Evolutionary conservation across 2,888 invertebrate genomes (phyloP).

Genomic region (Eilema sororculum): DNA sequence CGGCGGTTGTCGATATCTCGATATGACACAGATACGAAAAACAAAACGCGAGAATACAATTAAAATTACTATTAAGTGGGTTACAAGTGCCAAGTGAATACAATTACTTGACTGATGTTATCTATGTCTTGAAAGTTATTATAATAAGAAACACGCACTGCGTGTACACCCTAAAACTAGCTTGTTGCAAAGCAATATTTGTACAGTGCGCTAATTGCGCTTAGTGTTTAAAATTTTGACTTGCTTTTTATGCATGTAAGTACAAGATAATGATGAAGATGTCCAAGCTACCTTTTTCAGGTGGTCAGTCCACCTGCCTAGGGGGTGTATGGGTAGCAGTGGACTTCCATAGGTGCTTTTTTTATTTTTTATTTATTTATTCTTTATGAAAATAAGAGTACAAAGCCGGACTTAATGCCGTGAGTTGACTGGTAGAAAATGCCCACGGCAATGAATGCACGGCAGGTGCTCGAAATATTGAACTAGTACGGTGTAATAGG

Average conservation of each 20-base stretch:
- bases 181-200: background rate
- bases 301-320: too few relatives aligned
- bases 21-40: constrained; percentile 24
- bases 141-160: background rate
- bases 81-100: constrained; percentile 18
- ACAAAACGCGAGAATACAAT: constrained; percentile 23
- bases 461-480: too few relatives aligned
- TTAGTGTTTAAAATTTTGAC: background rate
- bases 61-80: constrained; percentile 27
- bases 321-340: too few relatives aligned
- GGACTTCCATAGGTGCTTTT: too few relatives aligned
- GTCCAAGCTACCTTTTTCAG: too few relatives aligned
- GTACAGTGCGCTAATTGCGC: background rate
- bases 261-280: too few relatives aligned
- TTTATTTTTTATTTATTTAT: too few relatives aligned
- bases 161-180: background rate
- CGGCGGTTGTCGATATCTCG: constrained; percentile 17
- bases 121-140: constrained; percentile 4
- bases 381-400: too few relatives aligned
- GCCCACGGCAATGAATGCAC: too few relatives aligned
- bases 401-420: too few relatives aligned
- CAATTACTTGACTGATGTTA: constrained; percentile 20
- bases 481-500: too few relatives aligned
- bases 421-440: too few relatives aligned
- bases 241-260: background rate